Evolutionary conservation across 2,888 invertebrate species (phyloP).

Genomic region (Yponomeuta malinellus): DNA sequence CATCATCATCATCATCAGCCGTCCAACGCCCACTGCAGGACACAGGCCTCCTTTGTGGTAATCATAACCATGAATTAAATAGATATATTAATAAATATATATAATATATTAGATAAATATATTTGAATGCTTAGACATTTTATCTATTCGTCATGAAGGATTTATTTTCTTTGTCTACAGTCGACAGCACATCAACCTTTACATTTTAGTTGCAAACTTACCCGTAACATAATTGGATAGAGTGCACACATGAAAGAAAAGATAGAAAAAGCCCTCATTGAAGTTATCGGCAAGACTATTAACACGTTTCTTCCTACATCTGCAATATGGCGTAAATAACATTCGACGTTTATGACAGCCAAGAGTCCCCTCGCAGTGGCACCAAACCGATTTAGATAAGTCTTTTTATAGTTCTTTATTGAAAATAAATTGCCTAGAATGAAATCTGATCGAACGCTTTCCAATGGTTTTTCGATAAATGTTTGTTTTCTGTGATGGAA

Average conservation of each 20-base stretch:
- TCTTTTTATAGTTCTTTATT: constrained; percentile 76
- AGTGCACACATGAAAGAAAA: neutral
- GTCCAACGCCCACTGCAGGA: too few relatives aligned
- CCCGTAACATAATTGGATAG: too few relatives aligned
- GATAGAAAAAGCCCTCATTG: neutral
- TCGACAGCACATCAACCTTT: neutral
- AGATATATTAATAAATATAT: too few relatives aligned
- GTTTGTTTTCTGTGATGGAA: constrained; percentile 31
- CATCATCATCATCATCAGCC: too few relatives aligned
- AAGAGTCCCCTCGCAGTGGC: constrained; percentile 54
- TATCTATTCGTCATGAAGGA: too few relatives aligned
- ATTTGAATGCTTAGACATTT: too few relatives aligned
- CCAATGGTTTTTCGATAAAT: constrained; percentile 74
- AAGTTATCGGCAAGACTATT: constrained; percentile 13
- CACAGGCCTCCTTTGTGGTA: too few relatives aligned
- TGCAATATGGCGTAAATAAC: constrained; percentile 63
- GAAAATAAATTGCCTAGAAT: constrained; percentile 77
- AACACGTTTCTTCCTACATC: constrained; percentile 31
- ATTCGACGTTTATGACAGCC: constrained; percentile 64
- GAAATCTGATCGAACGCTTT: constrained; percentile 61
- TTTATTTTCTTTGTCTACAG: too few relatives aligned
- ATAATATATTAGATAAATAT: too few relatives aligned
- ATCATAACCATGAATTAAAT: too few relatives aligned
- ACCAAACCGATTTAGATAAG: constrained; percentile 72
- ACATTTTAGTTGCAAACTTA: too few relatives aligned